phyloP scores from a whole-genome alignment of 2,888 invertebrate genomes.

The Drosophila picticornis region DNA sequence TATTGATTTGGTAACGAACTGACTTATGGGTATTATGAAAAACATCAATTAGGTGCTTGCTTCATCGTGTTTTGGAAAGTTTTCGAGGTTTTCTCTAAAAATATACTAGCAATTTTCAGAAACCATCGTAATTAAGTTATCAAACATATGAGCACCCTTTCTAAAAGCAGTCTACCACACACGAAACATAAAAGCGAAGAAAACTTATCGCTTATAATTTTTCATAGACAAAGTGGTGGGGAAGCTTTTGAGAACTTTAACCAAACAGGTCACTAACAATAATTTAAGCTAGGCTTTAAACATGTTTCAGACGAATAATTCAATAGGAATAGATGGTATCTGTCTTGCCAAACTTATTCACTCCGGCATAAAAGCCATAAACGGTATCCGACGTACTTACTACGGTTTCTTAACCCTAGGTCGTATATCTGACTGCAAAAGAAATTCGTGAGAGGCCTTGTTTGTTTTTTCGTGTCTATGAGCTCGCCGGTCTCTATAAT shows the following conservation, averaged over 20 bases:
- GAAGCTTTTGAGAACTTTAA: background rate
- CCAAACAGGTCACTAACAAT: background rate
- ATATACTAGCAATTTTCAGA: no score
- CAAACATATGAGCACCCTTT: no score
- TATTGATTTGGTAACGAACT: background rate
- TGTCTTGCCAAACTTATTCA: background rate
- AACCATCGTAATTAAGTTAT: no score
- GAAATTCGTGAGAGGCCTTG: no score
- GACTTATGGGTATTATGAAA: no score
- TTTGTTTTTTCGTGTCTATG: background rate
- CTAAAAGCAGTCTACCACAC: no score
- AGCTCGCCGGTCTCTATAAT: background rate
- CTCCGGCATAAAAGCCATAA: background rate
- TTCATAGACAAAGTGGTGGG: no score
- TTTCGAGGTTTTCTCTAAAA: no score
- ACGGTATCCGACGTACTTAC: background rate
- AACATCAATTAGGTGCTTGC: no score
- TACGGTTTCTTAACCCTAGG: background rate
- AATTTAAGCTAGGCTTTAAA: background rate
- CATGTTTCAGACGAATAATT: background rate
- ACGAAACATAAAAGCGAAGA: no score
- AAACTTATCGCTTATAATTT: no score
- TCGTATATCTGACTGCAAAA: background rate
- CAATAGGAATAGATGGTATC: background rate
- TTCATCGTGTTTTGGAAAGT: no score